Evolutionary conservation across 2,888 invertebrate species (phyloP), one percentile per base, ranked within the genome.

Genomic region (Cheilosia vernalis): DNA sequence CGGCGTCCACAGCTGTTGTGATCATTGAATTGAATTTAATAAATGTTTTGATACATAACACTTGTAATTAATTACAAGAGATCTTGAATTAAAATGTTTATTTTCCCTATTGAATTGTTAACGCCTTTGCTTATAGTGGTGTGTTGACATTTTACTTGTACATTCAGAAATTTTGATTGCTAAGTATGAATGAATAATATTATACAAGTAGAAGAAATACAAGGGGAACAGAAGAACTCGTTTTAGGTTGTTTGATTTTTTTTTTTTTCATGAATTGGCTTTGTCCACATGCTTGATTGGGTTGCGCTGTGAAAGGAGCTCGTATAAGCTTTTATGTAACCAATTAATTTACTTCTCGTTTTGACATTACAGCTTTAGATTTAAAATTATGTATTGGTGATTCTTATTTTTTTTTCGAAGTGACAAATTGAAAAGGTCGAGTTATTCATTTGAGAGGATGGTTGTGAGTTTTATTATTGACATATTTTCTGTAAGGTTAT

Each of bases 261-360:
- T 10, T 9, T 33, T 33, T 37, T 55, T 37, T 55, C 27, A 27
- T 15, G 51, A 61, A 37, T 40, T 42, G 19, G 2, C 6, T 51
- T 51, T 42, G 61, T 72, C 21, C 55, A 44, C 37, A 37, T 42
- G 49, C 49, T 40, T 40, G 74, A 58, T 40, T 64, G 64, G 56
- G 64, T 64, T 37, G 55, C 47, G 55, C 47, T 66, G 30, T 42
- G 44, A 64, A 76, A 47, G 40, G 42, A 33, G 37, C 17, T 47
- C 10, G 2, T 64, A 37, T 44, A 47, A 74, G 42, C 44, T 47
- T 63, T 27, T 53, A 33, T 44, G 44, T 37, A 33, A 56, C 24
- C 47, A 74, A 58, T 76, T 74, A 74, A 74, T 74, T 49, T 58
- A 74, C 66, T 74, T 15, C 4, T 49, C 47, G 19, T 49, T 55